phyloP scores from a whole-genome alignment of 2,797 vertebrate genomes.

The Eurystomus glaucurus region DNA sequence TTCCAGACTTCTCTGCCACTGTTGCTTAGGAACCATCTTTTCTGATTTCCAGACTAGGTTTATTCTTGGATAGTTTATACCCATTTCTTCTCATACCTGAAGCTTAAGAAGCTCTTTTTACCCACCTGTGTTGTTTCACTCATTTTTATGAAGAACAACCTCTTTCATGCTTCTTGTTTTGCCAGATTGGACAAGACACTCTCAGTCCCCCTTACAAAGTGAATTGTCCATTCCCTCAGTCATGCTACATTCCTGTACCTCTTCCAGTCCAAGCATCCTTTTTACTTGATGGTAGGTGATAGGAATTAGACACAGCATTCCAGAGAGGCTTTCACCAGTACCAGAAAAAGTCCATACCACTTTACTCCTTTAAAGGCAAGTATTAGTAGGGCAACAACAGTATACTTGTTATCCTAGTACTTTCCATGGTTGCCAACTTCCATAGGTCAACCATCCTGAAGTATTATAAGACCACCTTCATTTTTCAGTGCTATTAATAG shows the following conservation, averaged over 20 bases:
- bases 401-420: neutral
- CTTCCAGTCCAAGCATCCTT: neutral
- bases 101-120: neutral
- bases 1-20: neutral
- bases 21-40: conserved; percentile 75
- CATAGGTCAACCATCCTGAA: neutral
- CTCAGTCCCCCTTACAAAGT: accelerated
- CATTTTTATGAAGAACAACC: neutral
- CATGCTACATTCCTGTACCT: neutral
- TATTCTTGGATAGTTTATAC: conserved; percentile 61
- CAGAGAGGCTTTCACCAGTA: neutral
- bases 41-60: conserved; percentile 56
- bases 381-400: neutral
- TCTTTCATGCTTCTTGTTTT: neutral
- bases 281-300: neutral
- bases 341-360: neutral
- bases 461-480: neutral
- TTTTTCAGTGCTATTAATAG: neutral
- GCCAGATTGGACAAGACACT: neutral
- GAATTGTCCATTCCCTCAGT: neutral
- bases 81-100: conserved; percentile 33
- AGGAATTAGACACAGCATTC: neutral
- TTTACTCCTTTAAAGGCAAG: neutral
- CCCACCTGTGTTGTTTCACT: neutral
- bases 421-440: neutral